These are phyloP conservation scores for Lamprotornis superbus DNA, from an alignment of 2,113 vertebrate species.

Conservation along the genomic window DNA sequence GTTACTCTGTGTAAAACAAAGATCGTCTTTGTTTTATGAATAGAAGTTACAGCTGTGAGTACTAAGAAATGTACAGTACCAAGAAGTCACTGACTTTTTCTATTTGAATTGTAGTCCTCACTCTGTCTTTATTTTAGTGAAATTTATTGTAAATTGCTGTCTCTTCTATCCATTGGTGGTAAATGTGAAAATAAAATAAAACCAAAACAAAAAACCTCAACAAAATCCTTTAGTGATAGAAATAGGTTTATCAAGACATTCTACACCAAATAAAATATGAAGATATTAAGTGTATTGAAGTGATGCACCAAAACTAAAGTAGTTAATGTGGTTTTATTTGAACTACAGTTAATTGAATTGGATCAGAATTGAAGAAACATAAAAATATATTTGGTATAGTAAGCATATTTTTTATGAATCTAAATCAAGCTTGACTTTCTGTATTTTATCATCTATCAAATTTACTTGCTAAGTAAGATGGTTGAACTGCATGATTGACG, in stretches of 20 bases:
- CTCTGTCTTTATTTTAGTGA: not conserved
- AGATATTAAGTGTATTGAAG: not conserved
- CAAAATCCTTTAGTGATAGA: not conserved
- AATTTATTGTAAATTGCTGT: not conserved
- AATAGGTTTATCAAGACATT: not conserved
- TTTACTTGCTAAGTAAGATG: not conserved
- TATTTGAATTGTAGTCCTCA: not conserved
- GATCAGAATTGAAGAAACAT: not conserved
- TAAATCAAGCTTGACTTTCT: not conserved
- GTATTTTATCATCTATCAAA: not conserved
- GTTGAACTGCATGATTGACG: rapidly evolving
- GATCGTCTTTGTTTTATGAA: not conserved
- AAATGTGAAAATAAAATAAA: not conserved
- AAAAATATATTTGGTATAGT: not conserved
- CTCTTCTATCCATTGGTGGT: not conserved
- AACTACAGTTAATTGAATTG: not conserved
- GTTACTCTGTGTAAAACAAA: not conserved
- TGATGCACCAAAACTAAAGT: not conserved
- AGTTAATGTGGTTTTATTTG: not conserved
- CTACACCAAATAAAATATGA: not conserved
- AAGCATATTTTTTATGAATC: not conserved
- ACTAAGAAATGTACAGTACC: not conserved
- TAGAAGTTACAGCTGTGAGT: not conserved
- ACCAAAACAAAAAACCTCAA: rapidly evolving
- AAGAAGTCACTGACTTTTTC: not conserved